Evolutionary conservation across 2,888 invertebrate genomes (phyloP).

Genomic region (Priocnemis perturbator): DNA sequence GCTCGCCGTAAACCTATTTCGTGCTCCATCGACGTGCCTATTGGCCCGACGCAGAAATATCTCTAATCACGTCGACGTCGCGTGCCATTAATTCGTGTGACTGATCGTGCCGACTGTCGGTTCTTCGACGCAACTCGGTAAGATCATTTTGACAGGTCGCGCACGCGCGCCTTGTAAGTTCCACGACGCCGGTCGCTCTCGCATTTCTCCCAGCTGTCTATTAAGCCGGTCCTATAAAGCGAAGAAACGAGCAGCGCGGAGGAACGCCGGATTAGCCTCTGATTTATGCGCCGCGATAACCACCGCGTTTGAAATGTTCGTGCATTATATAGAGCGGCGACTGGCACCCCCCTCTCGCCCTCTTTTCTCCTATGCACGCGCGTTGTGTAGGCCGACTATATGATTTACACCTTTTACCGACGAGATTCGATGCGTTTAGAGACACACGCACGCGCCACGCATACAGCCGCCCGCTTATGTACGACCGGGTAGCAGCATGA

Average conservation of each 20-base stretch:
- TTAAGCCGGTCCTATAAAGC: no score
- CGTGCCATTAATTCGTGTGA: no score
- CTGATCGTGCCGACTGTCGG: no score
- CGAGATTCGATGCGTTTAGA: background rate
- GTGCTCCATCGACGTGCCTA: no score
- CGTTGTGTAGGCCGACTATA: constrained; percentile 22
- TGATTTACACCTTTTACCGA: constrained; percentile 45
- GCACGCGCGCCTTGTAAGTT: background rate
- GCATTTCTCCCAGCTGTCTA: no score
- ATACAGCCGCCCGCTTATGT: no score
- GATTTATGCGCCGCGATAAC: constrained; percentile 61
- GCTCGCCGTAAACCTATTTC: no score
- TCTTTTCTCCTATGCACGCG: constrained; percentile 1
- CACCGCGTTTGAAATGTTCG: constrained; percentile 40
- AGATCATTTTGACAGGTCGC: no score
- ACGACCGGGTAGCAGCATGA: background rate
- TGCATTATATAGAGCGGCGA: background rate
- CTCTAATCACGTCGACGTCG: no score
- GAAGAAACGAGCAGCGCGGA: constrained; percentile 5
- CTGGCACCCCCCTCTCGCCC: background rate
- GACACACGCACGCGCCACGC: background rate
- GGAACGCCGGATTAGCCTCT: constrained; percentile 55
- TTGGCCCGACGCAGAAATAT: no score
- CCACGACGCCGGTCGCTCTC: no score
- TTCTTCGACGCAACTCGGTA: no score